Evolutionary conservation across 1,140 invertebrate species (phyloP).

Genomic region (Megalonaias nervosa): DNA sequence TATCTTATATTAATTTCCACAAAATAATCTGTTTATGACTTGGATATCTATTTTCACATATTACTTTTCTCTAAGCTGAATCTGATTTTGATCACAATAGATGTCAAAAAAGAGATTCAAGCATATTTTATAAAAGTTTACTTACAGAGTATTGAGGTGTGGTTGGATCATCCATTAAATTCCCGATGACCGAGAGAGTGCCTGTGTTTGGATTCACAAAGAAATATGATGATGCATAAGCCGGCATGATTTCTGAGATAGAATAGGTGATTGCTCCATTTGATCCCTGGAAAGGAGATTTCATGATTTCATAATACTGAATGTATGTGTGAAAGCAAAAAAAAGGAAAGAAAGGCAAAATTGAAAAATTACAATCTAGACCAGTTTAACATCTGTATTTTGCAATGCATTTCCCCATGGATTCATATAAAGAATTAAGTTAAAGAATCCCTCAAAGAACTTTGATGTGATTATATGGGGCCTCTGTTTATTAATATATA

Average conservation of each 20-base stretch:
- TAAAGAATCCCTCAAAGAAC: no score
- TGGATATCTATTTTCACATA: no score
- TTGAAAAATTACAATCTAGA: background rate
- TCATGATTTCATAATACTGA: no score
- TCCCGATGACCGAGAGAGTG: constrained; percentile 28
- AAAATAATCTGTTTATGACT: no score
- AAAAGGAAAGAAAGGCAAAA: background rate
- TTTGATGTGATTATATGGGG: no score
- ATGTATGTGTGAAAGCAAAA: background rate
- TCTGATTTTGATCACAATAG: no score
- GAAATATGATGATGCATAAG: constrained; percentile 29
- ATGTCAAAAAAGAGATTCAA: no score
- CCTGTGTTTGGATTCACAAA: constrained; percentile 45
- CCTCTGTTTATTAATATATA: no score
- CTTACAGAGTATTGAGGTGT: constrained; percentile 17
- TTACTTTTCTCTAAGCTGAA: no score
- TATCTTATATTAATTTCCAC: background rate
- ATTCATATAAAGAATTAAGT: no score
- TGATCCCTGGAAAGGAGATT: constrained; percentile 33
- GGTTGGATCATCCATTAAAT: constrained; percentile 24
- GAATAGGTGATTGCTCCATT: constrained; percentile 44
- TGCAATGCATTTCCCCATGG: no score
- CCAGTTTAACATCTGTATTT: background rate
- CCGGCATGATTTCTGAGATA: constrained; percentile 26
- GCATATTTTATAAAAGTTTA: background rate